Conservation (phyloP, 2,888 invertebrate species). For the Morpho achilles region DNA sequence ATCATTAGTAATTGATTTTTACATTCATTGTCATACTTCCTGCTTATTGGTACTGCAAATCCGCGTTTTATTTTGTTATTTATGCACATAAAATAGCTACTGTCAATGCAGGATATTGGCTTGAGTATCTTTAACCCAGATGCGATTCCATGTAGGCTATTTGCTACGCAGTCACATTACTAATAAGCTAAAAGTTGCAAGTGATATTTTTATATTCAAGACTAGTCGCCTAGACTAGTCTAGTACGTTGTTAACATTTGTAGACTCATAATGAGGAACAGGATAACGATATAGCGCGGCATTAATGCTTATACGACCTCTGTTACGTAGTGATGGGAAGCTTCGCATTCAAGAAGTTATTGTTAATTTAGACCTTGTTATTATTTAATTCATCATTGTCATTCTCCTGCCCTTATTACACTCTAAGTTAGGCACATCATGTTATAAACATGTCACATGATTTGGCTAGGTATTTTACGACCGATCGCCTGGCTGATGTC, state of each 20-base stretch:
- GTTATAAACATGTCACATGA: no score
- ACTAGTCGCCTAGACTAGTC: not conserved
- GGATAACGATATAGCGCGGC: not conserved
- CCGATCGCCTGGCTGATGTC: no score
- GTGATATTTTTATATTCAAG: constrained; percentile 4
- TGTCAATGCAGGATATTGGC: constrained; percentile 13
- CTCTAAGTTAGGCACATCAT: no score
- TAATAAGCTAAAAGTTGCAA: constrained; percentile 1
- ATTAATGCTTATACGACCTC: no score
- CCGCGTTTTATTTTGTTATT: not conserved
- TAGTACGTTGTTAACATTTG: constrained; percentile 6
- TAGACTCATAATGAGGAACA: constrained; percentile 5
- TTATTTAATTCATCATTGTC: no score
- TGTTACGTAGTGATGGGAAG: no score
- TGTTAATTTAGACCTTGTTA: no score
- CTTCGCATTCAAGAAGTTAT: no score
- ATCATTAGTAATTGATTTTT: no score
- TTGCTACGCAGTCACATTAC: constrained; percentile 9
- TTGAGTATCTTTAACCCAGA: constrained; percentile 8
- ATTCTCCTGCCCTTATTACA: no score
- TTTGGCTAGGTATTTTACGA: no score
- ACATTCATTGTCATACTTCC: constrained; percentile 1
- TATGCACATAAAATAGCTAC: constrained; percentile 5
- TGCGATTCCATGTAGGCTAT: constrained; percentile 10
- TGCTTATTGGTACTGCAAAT: constrained; percentile 4